A percentile compares a stretch with the other conserved stretches of the same genome.
Conservation (phyloP, 2,113 vertebrate genomes). For the Picathartes gymnocephalus region DNA sequence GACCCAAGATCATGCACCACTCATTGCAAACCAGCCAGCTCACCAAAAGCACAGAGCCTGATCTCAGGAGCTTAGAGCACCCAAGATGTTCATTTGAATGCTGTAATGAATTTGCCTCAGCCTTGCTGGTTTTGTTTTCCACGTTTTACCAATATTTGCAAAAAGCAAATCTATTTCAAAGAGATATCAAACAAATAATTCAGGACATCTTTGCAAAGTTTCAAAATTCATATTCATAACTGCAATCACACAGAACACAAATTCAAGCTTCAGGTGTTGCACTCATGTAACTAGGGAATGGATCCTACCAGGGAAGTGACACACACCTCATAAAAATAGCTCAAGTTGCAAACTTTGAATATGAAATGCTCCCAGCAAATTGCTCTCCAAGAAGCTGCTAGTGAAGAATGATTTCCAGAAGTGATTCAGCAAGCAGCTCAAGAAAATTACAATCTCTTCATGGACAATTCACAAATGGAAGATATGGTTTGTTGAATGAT, state of each 20-base stretch:
- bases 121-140: not conserved
- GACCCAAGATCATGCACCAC: not conserved
- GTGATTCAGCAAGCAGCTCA: slow-evolving; percentile 20
- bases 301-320: not conserved
- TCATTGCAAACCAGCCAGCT: not conserved
- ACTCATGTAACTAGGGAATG: not conserved
- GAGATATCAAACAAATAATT: not conserved
- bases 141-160: not conserved
- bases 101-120: not conserved
- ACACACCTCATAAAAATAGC: slow-evolving; percentile 15
- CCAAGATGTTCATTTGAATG: not conserved
- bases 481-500: not conserved
- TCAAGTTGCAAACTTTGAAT: slow-evolving; percentile 29
- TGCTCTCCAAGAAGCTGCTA: not conserved
- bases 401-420: slow-evolving; percentile 36
- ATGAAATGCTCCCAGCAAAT: slow-evolving; percentile 12
- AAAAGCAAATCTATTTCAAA: not conserved
- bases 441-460: slow-evolving; percentile 27
- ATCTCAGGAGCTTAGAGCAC: not conserved
- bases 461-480: slow-evolving; percentile 11
- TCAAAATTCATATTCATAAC: not conserved
- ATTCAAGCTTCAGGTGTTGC: not conserved
- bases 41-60: not conserved
- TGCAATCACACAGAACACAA: not conserved
- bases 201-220: not conserved